These are phyloP conservation scores for Omphaloscelis lunosa DNA, from an alignment of 2,888 invertebrate genomes.

Conservation along the genomic window DNA sequence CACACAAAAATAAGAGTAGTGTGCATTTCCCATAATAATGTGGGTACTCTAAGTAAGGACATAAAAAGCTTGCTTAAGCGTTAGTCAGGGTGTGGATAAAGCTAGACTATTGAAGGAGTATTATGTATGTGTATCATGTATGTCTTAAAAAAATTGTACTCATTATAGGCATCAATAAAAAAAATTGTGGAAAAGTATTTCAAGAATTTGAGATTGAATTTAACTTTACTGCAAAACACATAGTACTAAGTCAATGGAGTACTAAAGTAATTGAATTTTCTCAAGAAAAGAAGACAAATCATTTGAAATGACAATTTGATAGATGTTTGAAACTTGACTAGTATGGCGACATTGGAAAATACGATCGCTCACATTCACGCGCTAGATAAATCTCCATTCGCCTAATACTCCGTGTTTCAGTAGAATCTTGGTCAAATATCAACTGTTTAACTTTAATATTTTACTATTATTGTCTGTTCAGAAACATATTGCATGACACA, in stretches of 20 bases:
- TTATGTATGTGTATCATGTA: constrained; percentile 53
- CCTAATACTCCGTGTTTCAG: constrained; percentile 18
- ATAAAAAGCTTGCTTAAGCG: constrained; percentile 60
- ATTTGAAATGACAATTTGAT: background rate
- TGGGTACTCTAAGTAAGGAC: constrained; percentile 32
- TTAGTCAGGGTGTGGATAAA: constrained; percentile 59
- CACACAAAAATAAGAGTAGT: constrained; percentile 44
- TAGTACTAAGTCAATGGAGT: constrained; percentile 19
- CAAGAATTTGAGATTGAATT: constrained; percentile 20
- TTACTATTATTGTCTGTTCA: constrained; percentile 10
- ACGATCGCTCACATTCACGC: background rate
- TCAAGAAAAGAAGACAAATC: background rate
- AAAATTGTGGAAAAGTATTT: background rate
- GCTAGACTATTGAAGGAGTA: constrained; percentile 49
- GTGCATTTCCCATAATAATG: constrained; percentile 28
- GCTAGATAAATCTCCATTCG: constrained; percentile 23
- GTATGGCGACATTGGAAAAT: background rate
- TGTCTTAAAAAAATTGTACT: constrained; percentile 14
- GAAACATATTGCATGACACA: constrained; percentile 10
- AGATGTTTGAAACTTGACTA: background rate
- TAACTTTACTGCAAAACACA: constrained; percentile 30
- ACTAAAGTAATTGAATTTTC: background rate
- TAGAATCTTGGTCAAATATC: constrained; percentile 11
- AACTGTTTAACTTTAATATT: background rate
- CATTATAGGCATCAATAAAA: constrained; percentile 16